These are phyloP conservation scores for Taxidea taxus DNA, from an alignment of 2,113 vertebrate genomes.

Conservation along the genomic window DNA sequence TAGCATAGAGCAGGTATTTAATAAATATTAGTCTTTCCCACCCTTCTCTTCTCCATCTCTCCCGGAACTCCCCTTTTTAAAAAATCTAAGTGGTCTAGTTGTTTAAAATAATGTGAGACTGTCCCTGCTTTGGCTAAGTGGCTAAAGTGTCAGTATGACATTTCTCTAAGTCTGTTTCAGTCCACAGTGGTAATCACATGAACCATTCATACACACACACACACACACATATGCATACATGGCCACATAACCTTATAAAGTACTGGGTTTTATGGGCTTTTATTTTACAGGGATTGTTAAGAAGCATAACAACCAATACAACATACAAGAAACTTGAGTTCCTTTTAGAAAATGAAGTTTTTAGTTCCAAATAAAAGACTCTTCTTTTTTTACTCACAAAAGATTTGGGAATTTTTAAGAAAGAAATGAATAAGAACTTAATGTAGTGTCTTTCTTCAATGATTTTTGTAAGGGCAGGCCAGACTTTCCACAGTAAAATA, in stretches of 20 bases:
- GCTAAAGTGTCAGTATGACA: background rate
- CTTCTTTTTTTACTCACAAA: background rate
- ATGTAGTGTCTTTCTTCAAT: background rate
- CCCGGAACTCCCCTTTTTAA: background rate
- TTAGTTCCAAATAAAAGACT: constrained; percentile 13
- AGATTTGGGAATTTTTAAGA: constrained; percentile 3
- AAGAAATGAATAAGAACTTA: constrained; percentile 20
- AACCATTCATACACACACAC: background rate
- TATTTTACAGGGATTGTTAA: constrained; percentile 63
- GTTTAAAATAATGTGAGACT: constrained; percentile 18
- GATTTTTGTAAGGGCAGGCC: background rate
- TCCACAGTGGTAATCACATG: background rate
- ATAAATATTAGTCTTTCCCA: background rate
- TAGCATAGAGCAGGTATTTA: constrained; percentile 16
- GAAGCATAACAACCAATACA: constrained; percentile 45
- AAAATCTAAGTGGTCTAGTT: background rate
- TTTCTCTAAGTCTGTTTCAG: constrained; percentile 16
- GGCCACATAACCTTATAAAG: constrained; percentile 54
- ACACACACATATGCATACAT: background rate
- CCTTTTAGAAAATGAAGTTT: constrained; percentile 30
- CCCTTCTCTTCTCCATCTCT: background rate
- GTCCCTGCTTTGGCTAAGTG: background rate
- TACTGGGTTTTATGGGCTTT: constrained; percentile 40
- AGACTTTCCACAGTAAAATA: background rate
- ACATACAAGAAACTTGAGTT: constrained; percentile 30